A percentile compares a stretch with the other conserved stretches of the same genome.
Evolutionary conservation across 30 jellyfish, hydroid and myxozoan genomes (phyloP).

Genomic region (Aurelia aurita complex sp. Pacific): DNA sequence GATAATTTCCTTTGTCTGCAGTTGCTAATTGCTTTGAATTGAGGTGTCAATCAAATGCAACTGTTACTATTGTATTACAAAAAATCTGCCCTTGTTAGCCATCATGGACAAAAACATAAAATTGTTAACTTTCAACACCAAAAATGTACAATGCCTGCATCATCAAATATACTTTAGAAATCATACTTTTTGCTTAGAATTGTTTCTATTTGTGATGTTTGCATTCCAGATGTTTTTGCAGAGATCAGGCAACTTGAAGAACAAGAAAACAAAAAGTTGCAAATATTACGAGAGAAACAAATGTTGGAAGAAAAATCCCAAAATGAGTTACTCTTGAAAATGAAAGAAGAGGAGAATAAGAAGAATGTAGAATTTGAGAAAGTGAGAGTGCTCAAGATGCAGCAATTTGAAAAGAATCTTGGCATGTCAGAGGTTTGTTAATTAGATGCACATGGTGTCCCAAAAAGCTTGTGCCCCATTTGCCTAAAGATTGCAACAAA

Average conservation of each 20-base stretch:
- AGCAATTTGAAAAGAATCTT: slow-evolving; percentile 4
- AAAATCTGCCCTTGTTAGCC: no score
- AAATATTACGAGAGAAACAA: slow-evolving; percentile 27
- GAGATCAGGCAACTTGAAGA: slow-evolving; percentile 38
- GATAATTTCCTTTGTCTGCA: no score
- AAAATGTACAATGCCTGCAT: no score
- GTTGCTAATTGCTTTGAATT: no score
- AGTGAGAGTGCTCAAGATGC: background rate
- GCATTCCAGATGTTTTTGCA: slow-evolving; percentile 14
- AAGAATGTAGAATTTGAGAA: background rate
- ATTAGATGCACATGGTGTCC: background rate
- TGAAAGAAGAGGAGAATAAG: slow-evolving; percentile 9
- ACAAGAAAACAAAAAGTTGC: slow-evolving; percentile 35
- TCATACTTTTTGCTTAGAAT: background rate
- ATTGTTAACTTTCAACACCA: no score
- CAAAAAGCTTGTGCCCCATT: background rate
- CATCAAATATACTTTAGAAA: no score
- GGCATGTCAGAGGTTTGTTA: slow-evolving; percentile 7
- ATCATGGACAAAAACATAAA: no score
- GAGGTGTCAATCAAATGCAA: no score
- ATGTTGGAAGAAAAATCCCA: slow-evolving; percentile 15
- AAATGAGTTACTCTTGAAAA: slow-evolving; percentile 2
- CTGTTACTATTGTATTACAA: no score
- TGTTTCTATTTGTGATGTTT: background rate
- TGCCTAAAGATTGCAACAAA: no score